Evolutionary conservation across 2,888 invertebrate species (phyloP), one percentile per base, ranked within the genome.

Genomic region (Argyra leucocephala): DNA sequence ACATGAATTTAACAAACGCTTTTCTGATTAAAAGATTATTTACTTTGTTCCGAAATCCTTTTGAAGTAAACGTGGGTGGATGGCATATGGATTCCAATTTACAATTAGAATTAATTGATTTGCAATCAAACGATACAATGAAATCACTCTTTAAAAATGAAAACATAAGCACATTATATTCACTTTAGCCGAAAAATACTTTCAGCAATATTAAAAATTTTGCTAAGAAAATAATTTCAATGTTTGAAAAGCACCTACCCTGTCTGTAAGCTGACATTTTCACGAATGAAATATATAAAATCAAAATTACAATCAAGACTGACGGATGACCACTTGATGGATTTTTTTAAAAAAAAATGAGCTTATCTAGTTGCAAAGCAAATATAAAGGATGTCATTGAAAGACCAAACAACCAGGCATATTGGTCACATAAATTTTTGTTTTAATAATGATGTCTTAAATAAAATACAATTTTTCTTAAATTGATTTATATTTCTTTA

Each of bases 41-140:
- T 61, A 31, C 26, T 31, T 31, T 61, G 26, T 61, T 61, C n/a
- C 36, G 31, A 22, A 61, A 61, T 22, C 61, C 62, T 62, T 62
- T 62, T 62, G 62, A 37, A 37, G 57, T 48, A 37, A 15, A 23
- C 26, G 57, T 57, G 24, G 63, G 57, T 57, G 57, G n/a, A n/a
- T n/a, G n/a, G n/a, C n/a, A 63, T 21, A 21, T 57, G 48, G 63
- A 18, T 26, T n/a, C 24, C 48, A 26, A 63, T 63, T 63, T 57
- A 57, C 63, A 63, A 63, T 57, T 62, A 37, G 62, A 62, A 62
- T 62, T 62, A 62, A 37, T 61, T 61, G 31, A 26, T 62, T n/a
- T 62, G 7, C 37, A 62, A 57, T 23, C 36, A 48, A 37, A 62
- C n/a, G 37, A 62, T 62, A 22, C 48, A 37, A 37, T 62, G 23